These are phyloP conservation scores for Drosophila mojavensis DNA, from an alignment of 1,140 invertebrate species.

Conservation along the genomic window DNA sequence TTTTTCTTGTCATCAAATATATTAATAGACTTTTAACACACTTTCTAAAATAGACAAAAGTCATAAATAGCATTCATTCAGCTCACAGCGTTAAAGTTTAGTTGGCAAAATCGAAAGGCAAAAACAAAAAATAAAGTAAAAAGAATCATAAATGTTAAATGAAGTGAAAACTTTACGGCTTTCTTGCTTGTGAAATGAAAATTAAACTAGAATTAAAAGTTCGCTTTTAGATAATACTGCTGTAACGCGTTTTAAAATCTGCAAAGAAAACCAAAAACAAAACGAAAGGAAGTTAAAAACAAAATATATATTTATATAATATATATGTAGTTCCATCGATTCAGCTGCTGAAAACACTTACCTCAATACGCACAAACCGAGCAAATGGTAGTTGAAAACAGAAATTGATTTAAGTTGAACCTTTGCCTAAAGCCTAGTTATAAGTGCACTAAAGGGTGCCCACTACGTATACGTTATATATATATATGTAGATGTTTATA, in stretches of 20 bases:
- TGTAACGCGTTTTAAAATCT: constrained; percentile 52
- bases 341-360: constrained; percentile 22
- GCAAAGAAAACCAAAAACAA: constrained; percentile 18
- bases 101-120: not conserved
- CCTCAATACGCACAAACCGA: constrained; percentile 24
- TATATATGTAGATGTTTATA: not conserved
- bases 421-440: constrained; percentile 61
- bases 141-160: not conserved
- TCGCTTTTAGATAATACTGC: constrained; percentile 66
- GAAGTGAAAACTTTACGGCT: constrained; percentile 38
- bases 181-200: constrained; percentile 35
- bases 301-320: no score
- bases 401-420: constrained; percentile 24
- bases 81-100: not conserved
- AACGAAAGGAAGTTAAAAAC: not conserved
- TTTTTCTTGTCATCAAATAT: no score
- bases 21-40: no score
- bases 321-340: not conserved
- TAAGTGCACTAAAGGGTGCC: constrained; percentile 31
- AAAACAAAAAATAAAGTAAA: no score
- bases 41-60: no score
- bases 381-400: constrained; percentile 30
- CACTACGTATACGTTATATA: constrained; percentile 38
- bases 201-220: constrained; percentile 25
- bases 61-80: no score